Evolutionary conservation across 2,888 invertebrate species (phyloP).

Genomic region (Rapana venosa): DNA sequence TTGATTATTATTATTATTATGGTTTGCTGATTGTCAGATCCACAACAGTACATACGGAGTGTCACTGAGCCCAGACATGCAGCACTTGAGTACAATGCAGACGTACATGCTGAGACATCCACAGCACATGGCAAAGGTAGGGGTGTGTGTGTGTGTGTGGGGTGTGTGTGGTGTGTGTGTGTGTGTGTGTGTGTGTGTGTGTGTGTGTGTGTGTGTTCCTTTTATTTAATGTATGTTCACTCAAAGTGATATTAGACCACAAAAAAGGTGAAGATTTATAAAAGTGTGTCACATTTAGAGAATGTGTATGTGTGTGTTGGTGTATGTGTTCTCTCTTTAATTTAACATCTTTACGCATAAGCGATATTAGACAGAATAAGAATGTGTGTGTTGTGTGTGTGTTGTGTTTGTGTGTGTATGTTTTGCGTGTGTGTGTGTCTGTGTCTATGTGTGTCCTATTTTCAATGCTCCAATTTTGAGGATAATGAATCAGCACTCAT

Average conservation of each 20-base stretch:
- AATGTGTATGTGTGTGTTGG: background rate
- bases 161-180: constrained; percentile 2
- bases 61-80: constrained; percentile 56
- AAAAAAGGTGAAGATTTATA: too few species aligned
- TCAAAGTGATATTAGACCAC: too few species aligned
- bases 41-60: constrained; percentile 62
- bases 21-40: constrained; percentile 28
- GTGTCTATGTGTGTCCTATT: too few species aligned
- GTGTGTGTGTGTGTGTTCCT: constrained; percentile 13
- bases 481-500: too few species aligned
- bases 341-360: background rate
- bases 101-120: constrained; percentile 71
- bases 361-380: background rate
- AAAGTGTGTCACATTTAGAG: too few species aligned
- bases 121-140: constrained; percentile 57
- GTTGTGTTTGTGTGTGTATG: background rate
- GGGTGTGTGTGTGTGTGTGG: background rate
- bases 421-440: too few species aligned
- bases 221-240: background rate
- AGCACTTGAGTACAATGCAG: constrained; percentile 71
- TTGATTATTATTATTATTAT: too few species aligned
- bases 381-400: background rate
- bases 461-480: too few species aligned
- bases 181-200: constrained; percentile 3
- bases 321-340: background rate